A percentile compares a stretch with the other conserved stretches of the same genome.
These are phyloP conservation scores for Armadillidium nasatum DNA, from an alignment of 1,140 invertebrate species.

Conservation along the genomic window DNA sequence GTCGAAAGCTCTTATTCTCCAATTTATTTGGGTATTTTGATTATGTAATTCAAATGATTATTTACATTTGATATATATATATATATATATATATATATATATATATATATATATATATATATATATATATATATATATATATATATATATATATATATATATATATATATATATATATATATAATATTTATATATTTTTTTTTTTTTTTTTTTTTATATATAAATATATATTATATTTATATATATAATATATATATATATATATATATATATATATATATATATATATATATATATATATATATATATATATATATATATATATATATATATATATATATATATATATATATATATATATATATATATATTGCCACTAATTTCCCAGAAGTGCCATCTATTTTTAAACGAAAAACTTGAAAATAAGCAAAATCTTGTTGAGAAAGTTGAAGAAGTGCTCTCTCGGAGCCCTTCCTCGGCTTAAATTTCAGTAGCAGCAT, in stretches of 20 bases:
- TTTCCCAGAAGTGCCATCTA: too few relatives aligned
- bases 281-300: conserved; percentile 11
- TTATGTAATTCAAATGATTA: too few relatives aligned
- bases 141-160: conserved; percentile 13
- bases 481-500: too few relatives aligned
- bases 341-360: neutral
- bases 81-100: neutral
- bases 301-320: conserved; percentile 11
- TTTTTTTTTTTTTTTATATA: too few relatives aligned
- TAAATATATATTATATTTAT: neutral
- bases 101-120: conserved; percentile 1
- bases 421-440: too few relatives aligned
- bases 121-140: neutral
- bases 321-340: conserved; percentile 15
- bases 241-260: conserved; percentile 14
- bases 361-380: too few relatives aligned
- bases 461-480: too few relatives aligned
- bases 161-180: conserved; percentile 15
- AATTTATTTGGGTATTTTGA: too few relatives aligned
- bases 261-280: conserved; percentile 15
- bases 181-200: neutral
- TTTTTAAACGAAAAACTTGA: too few relatives aligned
- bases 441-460: too few relatives aligned
- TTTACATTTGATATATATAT: too few relatives aligned
- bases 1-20: too few relatives aligned